phyloP scores from a whole-genome alignment of 2,113 vertebrate species.

The Perca fluviatilis region DNA sequence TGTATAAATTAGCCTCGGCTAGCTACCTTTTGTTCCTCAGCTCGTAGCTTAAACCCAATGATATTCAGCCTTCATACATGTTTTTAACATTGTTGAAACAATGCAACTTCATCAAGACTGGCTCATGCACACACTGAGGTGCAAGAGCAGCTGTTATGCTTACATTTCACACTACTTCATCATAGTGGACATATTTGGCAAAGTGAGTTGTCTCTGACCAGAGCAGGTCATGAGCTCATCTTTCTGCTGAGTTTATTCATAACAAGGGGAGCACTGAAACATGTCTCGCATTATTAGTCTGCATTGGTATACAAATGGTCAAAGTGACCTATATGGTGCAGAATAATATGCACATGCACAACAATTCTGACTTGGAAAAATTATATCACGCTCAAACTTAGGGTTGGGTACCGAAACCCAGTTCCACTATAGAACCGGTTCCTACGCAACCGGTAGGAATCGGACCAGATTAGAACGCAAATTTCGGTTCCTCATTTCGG shows the following conservation, averaged over 20 bases:
- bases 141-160: not conserved
- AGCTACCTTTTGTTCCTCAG: no score
- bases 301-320: not conserved
- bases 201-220: not conserved
- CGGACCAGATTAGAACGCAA: no score
- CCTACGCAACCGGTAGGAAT: no score
- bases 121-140: not conserved
- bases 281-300: slow-evolving; percentile 4
- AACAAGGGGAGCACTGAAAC: slow-evolving; percentile 20
- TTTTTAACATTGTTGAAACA: no score
- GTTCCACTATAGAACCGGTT: no score
- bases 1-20: no score
- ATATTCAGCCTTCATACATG: no score
- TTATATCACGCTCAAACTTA: not conserved
- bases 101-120: not conserved
- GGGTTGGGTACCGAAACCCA: no score
- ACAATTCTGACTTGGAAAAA: not conserved
- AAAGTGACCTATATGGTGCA: not conserved
- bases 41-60: no score
- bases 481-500: no score
- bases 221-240: slow-evolving; percentile 9
- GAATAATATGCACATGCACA: not conserved
- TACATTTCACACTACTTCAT: not conserved
- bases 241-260: not conserved
- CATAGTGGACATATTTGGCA: not conserved